Percentiles rank a stretch among this genome's conserved stretches.
Conservation (phyloP, 2,797 vertebrate genomes). For the Poeciliopsis infans region DNA sequence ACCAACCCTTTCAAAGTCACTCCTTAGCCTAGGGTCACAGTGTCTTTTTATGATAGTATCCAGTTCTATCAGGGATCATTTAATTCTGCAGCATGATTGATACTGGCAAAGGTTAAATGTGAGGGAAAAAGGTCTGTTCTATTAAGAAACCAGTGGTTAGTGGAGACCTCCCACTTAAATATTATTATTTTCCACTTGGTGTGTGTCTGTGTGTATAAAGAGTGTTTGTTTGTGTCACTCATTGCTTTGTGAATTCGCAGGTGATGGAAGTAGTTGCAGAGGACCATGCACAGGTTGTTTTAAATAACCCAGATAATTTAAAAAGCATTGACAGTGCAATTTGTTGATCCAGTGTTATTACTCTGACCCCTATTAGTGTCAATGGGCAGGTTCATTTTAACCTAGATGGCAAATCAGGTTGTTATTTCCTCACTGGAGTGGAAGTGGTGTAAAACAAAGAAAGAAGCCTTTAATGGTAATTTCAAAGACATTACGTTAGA, state of each 20-base stretch:
- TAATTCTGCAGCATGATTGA: constrained; percentile 97
- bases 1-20: constrained; percentile 51
- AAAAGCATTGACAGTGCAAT: constrained; percentile 94
- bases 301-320: constrained; percentile 99
- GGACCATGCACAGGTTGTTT: constrained; percentile 95
- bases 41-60: constrained; percentile 97
- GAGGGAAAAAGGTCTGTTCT: constrained; percentile 91
- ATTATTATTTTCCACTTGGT: constrained; percentile 74
- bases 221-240: constrained; percentile 36
- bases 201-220: constrained; percentile 42
- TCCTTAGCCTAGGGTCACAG: constrained; percentile 87
- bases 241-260: constrained; percentile 76
- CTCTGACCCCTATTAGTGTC: constrained; percentile 94
- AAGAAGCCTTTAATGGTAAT: constrained; percentile 58
- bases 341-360: constrained; percentile 95
- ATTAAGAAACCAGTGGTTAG: constrained; percentile 95
- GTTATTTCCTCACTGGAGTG: constrained; percentile 59
- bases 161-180: constrained; percentile 99
- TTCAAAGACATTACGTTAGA: constrained; percentile 68
- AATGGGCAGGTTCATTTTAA: constrained; percentile 88
- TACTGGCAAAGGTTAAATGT: constrained; percentile 91
- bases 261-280: constrained; percentile 74
- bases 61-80: constrained; percentile 97
- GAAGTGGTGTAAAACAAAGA: constrained; percentile 66
- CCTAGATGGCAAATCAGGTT: constrained; percentile 85